Conservation (phyloP, 2,797 vertebrate species). For the Phrynocephalus vlangalii region DNA sequence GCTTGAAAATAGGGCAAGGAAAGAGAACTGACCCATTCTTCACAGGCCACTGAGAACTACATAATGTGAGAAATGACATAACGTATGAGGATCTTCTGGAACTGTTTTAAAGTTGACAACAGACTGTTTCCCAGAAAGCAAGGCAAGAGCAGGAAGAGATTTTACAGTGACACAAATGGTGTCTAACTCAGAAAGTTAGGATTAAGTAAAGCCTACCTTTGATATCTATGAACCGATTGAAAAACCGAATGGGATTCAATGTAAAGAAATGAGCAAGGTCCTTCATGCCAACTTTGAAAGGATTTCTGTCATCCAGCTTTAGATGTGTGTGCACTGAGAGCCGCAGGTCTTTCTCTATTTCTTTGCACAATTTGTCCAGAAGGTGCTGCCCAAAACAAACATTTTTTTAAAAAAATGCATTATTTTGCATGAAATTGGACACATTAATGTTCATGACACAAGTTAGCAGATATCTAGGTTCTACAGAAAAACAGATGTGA, state of each 20-base stretch:
- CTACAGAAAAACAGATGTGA: background rate
- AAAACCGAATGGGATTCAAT: constrained; percentile 95
- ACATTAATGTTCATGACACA: background rate
- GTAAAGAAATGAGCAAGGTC: constrained; percentile 97
- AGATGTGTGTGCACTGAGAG: constrained; percentile 97
- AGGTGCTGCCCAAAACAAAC: constrained; percentile 83
- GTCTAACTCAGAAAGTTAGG: background rate
- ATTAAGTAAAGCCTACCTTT: constrained; percentile 83
- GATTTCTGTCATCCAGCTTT: constrained; percentile 97
- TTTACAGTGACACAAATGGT: background rate
- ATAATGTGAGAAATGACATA: background rate
- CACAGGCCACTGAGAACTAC: constrained; percentile 1
- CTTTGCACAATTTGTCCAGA: constrained; percentile 96
- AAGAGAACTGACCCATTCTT: background rate
- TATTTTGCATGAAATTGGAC: background rate
- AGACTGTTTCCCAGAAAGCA: background rate
- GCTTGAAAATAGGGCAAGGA: background rate
- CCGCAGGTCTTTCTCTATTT: constrained; percentile 97
- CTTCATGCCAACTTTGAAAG: constrained; percentile 97
- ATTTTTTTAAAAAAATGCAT: background rate
- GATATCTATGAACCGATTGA: constrained; percentile 96
- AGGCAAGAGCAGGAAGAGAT: constrained; percentile 7
- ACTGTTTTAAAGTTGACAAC: background rate
- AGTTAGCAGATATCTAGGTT: background rate
- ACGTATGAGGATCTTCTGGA: background rate